phyloP scores from a whole-genome alignment of 2,888 invertebrate genomes.

The Pachydiplax longipennis region DNA sequence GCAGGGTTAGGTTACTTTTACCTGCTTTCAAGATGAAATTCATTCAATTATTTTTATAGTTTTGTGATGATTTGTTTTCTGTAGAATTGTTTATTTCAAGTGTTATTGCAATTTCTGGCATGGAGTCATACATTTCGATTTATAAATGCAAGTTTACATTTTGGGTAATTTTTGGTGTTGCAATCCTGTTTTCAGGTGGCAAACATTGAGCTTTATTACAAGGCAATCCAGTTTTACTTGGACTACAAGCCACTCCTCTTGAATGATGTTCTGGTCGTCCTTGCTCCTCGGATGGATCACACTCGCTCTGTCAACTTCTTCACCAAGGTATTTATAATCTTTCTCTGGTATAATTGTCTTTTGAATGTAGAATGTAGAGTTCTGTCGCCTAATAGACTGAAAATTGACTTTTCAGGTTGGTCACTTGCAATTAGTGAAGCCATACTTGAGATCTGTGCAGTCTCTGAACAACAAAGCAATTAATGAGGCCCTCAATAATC shows the following conservation, averaged over 20 bases:
- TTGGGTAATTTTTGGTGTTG: too few relatives aligned
- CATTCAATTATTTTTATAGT: too few relatives aligned
- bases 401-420: constrained; percentile 64
- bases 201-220: constrained; percentile 99
- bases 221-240: constrained; percentile 98
- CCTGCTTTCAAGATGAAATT: too few relatives aligned
- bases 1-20: too few relatives aligned
- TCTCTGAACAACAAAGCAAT: constrained; percentile 99
- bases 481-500: constrained; percentile 96
- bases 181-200: constrained; percentile 71
- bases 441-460: constrained; percentile 96
- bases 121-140: too few relatives aligned
- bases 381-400: not conserved
- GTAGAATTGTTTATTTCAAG: too few relatives aligned
- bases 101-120: too few relatives aligned
- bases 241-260: constrained; percentile 96
- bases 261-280: constrained; percentile 93
- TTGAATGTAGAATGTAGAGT: not conserved
- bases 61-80: too few relatives aligned
- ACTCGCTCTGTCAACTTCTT: constrained; percentile 78
- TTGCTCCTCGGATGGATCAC: constrained; percentile 98
- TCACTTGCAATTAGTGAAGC: constrained; percentile 96
- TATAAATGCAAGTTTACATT: too few relatives aligned
- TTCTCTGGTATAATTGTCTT: not conserved
- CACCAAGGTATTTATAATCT: constrained; percentile 60